These are phyloP conservation scores for Nasonia longicornis DNA, from an alignment of 1,140 invertebrate species.

Conservation along the genomic window DNA sequence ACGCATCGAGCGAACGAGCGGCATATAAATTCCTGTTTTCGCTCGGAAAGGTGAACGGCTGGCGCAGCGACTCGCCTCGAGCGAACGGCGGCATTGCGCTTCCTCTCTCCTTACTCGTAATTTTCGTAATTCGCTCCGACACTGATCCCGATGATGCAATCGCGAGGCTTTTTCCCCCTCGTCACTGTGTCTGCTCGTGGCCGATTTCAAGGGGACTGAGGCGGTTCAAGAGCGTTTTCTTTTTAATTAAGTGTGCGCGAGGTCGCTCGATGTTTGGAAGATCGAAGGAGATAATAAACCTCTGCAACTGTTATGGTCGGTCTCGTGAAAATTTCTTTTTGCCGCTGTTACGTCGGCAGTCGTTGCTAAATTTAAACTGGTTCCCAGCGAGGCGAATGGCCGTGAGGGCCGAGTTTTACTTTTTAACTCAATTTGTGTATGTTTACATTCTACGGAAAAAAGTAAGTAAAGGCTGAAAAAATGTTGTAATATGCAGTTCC, in stretches of 20 bases:
- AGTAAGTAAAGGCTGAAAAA: too few relatives aligned
- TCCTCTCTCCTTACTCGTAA: constrained; percentile 18
- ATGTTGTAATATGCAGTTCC: too few relatives aligned
- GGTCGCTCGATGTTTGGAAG: too few relatives aligned
- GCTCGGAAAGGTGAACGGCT: constrained; percentile 29
- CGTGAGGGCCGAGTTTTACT: neutral
- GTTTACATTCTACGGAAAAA: too few relatives aligned
- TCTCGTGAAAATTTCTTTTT: neutral
- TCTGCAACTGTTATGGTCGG: too few relatives aligned
- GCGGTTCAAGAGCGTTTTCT: neutral
- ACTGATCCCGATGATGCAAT: constrained; percentile 42
- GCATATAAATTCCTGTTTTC: neutral
- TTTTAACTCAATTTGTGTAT: too few relatives aligned
- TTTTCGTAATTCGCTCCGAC: constrained; percentile 37
- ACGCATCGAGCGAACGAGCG: neutral
- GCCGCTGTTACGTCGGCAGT: neutral
- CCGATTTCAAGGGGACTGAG: constrained; percentile 23
- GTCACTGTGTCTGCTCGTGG: constrained; percentile 6
- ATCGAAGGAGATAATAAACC: neutral
- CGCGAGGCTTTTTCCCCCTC: neutral
- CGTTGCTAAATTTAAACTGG: neutral
- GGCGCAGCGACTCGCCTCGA: neutral
- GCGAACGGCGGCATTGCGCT: constrained; percentile 35
- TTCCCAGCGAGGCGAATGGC: neutral
- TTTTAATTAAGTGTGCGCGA: neutral